phyloP scores from a whole-genome alignment of 2,797 vertebrate genomes.

The Euthynnus affinis region DNA sequence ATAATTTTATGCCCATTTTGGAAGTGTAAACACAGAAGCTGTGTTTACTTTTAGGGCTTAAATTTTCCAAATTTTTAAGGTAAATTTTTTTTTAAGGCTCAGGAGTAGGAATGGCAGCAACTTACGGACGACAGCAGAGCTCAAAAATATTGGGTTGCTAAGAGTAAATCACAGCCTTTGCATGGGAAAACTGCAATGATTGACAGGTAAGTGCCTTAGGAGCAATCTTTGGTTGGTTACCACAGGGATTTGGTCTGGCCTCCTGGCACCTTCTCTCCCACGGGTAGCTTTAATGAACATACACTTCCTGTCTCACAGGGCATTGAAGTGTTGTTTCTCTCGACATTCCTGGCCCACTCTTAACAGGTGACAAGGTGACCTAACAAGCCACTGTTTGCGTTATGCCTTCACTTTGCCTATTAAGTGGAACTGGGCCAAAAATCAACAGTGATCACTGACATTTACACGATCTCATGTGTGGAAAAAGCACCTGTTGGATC shows the following conservation, averaged over 20 bases:
- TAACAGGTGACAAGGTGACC: slow-evolving; percentile 75
- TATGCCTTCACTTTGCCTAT: slow-evolving; percentile 50
- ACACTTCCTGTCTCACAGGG: slow-evolving; percentile 70
- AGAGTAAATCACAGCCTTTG: slow-evolving; percentile 65
- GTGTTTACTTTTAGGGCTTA: neutral
- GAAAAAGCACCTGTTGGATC: slow-evolving; percentile 16
- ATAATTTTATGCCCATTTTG: neutral
- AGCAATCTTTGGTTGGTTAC: slow-evolving; percentile 62
- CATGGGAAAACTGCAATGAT: slow-evolving; percentile 57
- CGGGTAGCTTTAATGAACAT: slow-evolving; percentile 75
- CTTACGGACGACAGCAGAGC: slow-evolving; percentile 43
- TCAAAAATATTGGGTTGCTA: slow-evolving; percentile 44
- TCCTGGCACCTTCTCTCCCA: slow-evolving; percentile 66
- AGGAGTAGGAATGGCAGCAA: slow-evolving; percentile 32
- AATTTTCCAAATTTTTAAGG: slow-evolving; percentile 25
- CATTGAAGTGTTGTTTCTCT: slow-evolving; percentile 65
- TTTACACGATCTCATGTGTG: slow-evolving; percentile 38
- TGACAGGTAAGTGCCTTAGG: slow-evolving; percentile 72
- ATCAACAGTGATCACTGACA: slow-evolving; percentile 53
- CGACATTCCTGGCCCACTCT: slow-evolving; percentile 49
- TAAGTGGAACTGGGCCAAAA: slow-evolving; percentile 55
- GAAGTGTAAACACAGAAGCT: neutral
- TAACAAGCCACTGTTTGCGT: slow-evolving; percentile 24
- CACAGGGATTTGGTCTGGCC: slow-evolving; percentile 61
- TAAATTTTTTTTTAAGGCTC: slow-evolving; percentile 31